These are phyloP conservation scores for Microcebus lehilahytsara DNA, from an alignment of 2,113 vertebrate species.

Conservation along the genomic window DNA sequence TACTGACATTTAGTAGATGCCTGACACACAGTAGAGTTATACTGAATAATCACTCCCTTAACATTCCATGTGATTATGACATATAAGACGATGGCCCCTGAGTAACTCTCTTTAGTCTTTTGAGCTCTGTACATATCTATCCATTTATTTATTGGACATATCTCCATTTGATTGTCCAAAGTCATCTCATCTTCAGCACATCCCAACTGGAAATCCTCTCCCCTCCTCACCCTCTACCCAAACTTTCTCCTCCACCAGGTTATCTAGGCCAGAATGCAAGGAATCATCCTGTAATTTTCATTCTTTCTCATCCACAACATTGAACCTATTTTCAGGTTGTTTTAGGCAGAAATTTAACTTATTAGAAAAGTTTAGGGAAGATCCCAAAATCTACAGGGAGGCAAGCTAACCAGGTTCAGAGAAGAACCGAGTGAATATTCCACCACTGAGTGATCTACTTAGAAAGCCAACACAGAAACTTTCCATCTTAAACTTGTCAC, in stretches of 20 bases:
- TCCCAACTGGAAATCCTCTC: background rate
- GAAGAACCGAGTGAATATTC: background rate
- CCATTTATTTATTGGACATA: background rate
- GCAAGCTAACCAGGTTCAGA: background rate
- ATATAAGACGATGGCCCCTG: background rate
- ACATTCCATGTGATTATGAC: background rate
- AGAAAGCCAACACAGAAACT: background rate
- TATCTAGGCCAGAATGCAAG: background rate
- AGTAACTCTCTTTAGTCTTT: background rate
- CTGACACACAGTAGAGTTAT: background rate
- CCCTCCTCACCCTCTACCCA: accelerated
- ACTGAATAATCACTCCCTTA: background rate
- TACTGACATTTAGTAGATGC: background rate
- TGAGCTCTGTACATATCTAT: background rate
- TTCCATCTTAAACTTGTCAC: background rate
- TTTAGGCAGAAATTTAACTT: background rate
- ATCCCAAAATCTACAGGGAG: background rate
- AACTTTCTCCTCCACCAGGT: background rate
- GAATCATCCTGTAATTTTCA: background rate
- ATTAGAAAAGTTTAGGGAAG: background rate
- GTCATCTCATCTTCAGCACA: background rate
- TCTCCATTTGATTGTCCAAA: background rate
- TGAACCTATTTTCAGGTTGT: background rate
- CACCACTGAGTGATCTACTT: background rate
- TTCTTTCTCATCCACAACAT: background rate